Conservation (phyloP, 53 echinoderm and acorn worm genomes). For the Temnopleurus reevesii region DNA sequence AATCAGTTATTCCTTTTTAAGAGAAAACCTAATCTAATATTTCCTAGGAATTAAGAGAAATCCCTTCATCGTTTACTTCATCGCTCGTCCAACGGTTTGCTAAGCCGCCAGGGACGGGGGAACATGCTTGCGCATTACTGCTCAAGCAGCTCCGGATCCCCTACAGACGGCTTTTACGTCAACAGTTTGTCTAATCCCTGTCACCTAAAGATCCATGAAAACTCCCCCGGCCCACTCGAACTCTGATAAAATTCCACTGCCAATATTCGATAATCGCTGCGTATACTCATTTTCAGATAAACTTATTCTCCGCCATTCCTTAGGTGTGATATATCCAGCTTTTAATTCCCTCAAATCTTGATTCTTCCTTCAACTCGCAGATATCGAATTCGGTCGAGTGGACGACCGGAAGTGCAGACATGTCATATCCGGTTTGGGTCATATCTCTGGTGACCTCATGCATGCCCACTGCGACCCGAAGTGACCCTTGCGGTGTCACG, state of each 20-base stretch:
- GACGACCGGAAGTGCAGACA: conserved; percentile 37
- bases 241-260: neutral
- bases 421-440: conserved; percentile 55
- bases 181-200: conserved; percentile 36
- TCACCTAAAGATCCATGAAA: neutral
- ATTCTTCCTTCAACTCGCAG: neutral
- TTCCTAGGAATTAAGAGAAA: neutral
- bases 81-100: neutral
- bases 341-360: neutral
- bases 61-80: neutral
- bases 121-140: conserved; percentile 47
- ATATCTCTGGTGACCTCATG: conserved; percentile 43
- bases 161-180: conserved; percentile 2
- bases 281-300: conserved; percentile 5
- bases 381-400: conserved; percentile 14
- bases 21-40: neutral
- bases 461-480: neutral
- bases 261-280: neutral
- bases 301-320: conserved; percentile 15
- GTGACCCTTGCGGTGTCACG: conserved; percentile 11
- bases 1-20: neutral
- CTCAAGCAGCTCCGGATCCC: neutral
- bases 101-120: conserved; percentile 22
- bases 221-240: neutral
- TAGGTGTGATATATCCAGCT: neutral